Conservation (phyloP, 2,888 invertebrate genomes). For the Coenonympha glycerion region DNA sequence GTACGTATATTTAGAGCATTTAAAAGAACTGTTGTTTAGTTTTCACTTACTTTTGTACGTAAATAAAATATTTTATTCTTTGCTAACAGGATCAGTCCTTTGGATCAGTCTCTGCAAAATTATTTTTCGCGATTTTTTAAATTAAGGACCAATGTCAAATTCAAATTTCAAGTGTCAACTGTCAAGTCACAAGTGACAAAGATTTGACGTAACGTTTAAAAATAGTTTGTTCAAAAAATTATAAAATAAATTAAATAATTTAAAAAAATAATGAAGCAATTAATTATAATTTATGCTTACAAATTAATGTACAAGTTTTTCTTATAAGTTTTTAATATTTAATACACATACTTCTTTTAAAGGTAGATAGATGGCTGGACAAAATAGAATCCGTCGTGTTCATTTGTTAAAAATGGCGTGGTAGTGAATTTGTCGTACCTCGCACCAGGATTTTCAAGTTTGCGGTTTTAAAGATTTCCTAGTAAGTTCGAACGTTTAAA, state of each 20-base stretch:
- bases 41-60: too few species aligned
- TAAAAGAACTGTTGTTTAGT: too few species aligned
- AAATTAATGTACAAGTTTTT: too few species aligned
- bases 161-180: too few species aligned
- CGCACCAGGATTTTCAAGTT: slow-evolving; percentile 63
- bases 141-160: too few species aligned
- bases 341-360: neutral
- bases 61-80: too few species aligned
- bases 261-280: neutral
- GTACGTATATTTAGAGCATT: too few species aligned
- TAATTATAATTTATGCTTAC: neutral
- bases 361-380: slow-evolving; percentile 29
- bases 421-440: slow-evolving; percentile 60
- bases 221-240: neutral
- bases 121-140: too few species aligned
- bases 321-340: too few species aligned
- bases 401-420: slow-evolving; percentile 75
- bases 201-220: slow-evolving; percentile 1
- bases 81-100: too few species aligned
- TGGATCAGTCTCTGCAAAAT: too few species aligned
- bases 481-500: slow-evolving; percentile 47
- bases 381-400: slow-evolving; percentile 38
- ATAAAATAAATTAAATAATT: neutral
- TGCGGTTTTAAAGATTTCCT: slow-evolving; percentile 52
- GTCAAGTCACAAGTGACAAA: neutral